These are phyloP conservation scores for Microctenopoma lineatum DNA, from an alignment of 2,797 vertebrate species.

Conservation along the genomic window DNA sequence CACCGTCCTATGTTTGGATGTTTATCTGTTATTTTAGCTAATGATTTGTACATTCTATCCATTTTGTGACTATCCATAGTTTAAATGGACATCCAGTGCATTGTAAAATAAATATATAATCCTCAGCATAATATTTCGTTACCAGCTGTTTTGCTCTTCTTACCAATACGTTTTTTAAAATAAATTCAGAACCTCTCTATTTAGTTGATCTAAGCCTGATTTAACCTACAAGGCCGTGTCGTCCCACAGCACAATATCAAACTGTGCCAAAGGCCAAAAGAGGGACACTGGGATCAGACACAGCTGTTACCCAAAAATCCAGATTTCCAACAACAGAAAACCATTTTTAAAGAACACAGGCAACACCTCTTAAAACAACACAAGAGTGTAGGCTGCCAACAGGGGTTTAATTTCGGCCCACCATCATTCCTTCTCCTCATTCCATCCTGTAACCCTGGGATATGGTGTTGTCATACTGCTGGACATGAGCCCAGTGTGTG, in stretches of 20 bases:
- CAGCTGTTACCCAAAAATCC: conserved; percentile 44
- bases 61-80: too few relatives aligned
- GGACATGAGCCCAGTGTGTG: conserved; percentile 72
- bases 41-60: too few relatives aligned
- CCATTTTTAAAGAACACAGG: conserved; percentile 74
- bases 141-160: too few relatives aligned
- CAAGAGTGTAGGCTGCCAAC: conserved; percentile 55
- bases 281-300: conserved; percentile 44
- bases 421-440: conserved; percentile 59
- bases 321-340: conserved; percentile 70
- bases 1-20: too few relatives aligned
- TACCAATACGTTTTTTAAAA: too few relatives aligned
- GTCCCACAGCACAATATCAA: conserved; percentile 20
- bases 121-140: neutral
- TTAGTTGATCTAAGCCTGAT: neutral
- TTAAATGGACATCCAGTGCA: too few relatives aligned
- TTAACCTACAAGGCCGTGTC: neutral
- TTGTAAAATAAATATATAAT: too few relatives aligned
- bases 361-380: conserved; percentile 77
- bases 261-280: conserved; percentile 54
- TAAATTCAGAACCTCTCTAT: neutral
- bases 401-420: conserved; percentile 70
- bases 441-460: conserved; percentile 70
- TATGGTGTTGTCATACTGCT: conserved; percentile 78
- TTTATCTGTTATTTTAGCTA: too few relatives aligned